Evolutionary conservation across 1,140 invertebrate species (phyloP), one percentile per base, ranked within the genome.

Genomic region (Hycleus cichorii): DNA sequence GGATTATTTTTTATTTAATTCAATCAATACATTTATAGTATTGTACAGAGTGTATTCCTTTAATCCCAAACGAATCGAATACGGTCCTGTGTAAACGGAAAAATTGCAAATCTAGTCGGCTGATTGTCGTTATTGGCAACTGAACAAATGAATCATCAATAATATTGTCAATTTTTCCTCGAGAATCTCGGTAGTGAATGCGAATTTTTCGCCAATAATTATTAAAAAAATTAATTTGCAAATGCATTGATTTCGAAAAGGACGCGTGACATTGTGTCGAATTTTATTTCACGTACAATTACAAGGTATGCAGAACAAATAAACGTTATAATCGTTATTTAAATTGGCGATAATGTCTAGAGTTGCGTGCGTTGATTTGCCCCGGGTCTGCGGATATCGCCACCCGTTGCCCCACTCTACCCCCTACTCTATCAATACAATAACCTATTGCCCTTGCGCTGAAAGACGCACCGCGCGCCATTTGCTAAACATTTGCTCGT

Each of bases 401-500:
- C 32, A 4, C 32, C 7, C 32, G 18, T 18, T 32, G 32, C 32
- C 32, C 7, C 32, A 7, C 32, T 59, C 57, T 50, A 56, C 51
- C 57, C 49, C 58, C 58, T 57, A 51, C 57, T 55, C 44, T 38
- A 50, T 43, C 38, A 40, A 56, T 54, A 57, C 59, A 64, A 64
- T 64, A 64, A 64, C 62, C 58, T 56, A 63, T 54, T 66, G 65
- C 63, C 67, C 67, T 69, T 69, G 67, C 66, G 69, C 69, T 62
- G 60, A 63, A 53, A 53, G 65, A 64, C 66, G 64, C 59, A 63
- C 60, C 51, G 59, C 69, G 71, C 72, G 74, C 74, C 74, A 75
- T 75, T 75, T 75, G 70, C 71, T 70, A 74, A 74, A 71, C 69
- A 69, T 69, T 73, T 65, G 63, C 66, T 72, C 68, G 70, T 69